Conservation (phyloP, 2,888 invertebrate genomes). For the Drosophila melanosoma region DNA sequence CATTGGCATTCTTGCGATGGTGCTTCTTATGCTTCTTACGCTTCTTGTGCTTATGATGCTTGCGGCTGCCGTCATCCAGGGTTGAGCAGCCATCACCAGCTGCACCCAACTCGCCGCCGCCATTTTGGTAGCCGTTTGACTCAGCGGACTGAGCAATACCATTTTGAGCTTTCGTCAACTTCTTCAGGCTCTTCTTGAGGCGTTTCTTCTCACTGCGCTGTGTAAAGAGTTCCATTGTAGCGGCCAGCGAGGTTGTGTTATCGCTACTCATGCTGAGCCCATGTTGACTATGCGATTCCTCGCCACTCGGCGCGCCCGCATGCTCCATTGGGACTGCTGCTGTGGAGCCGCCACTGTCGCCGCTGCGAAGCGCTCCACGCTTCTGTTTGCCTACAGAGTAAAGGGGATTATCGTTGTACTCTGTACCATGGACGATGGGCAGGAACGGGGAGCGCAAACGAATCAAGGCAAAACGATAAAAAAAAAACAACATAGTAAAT, state of each 20-base stretch:
- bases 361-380: conserved; percentile 59
- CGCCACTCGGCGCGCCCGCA: conserved; percentile 44
- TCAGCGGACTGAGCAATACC: conserved; percentile 27
- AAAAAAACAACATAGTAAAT: conserved; percentile 59
- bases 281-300: conserved; percentile 65
- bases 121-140: conserved; percentile 40
- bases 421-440: conserved; percentile 64
- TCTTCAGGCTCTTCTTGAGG: conserved; percentile 81
- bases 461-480: conserved; percentile 48
- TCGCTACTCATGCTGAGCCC: conserved; percentile 65
- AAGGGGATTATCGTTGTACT: conserved; percentile 84
- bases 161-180: conserved; percentile 74
- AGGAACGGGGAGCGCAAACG: conserved; percentile 36
- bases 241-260: conserved; percentile 73
- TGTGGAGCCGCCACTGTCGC: conserved; percentile 38
- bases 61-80: conserved; percentile 85
- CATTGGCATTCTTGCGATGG: conserved; percentile 82
- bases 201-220: conserved; percentile 83
- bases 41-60: conserved; percentile 91
- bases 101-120: conserved; percentile 13
- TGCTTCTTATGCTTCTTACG: conserved; percentile 92
- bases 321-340: conserved; percentile 44
- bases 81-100: conserved; percentile 28
- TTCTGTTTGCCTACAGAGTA: conserved; percentile 84
- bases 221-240: conserved; percentile 80